A percentile compares a stretch with the other conserved stretches of the same genome.
phyloP scores from a whole-genome alignment of 2,888 invertebrate species.

The Cataglyphis livida region DNA sequence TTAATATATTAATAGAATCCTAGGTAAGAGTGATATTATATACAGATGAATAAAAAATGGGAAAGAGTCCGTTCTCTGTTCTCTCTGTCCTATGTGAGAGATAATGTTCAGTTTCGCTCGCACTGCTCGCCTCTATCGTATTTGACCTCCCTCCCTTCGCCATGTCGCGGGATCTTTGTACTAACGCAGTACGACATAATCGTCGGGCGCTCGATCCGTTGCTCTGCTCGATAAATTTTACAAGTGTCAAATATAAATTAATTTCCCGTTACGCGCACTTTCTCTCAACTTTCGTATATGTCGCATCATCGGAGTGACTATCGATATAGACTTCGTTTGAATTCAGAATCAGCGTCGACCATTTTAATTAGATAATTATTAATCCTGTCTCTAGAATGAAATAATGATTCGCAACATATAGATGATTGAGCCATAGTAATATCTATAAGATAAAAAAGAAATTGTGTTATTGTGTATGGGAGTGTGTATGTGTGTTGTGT shows the following conservation, averaged over 20 bases:
- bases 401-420: neutral
- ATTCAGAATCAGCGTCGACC: neutral
- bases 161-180: slow-evolving; percentile 65
- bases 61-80: slow-evolving; percentile 65
- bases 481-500: too few species aligned
- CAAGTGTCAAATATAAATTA: slow-evolving; percentile 22
- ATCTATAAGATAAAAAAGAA: neutral
- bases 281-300: neutral
- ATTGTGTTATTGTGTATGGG: neutral
- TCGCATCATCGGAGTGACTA: neutral
- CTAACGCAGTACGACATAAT: slow-evolving; percentile 69
- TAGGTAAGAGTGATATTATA: slow-evolving; percentile 84
- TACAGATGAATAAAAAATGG: slow-evolving; percentile 85
- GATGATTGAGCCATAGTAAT: neutral
- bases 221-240: slow-evolving; percentile 53
- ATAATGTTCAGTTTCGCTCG: slow-evolving; percentile 43
- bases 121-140: slow-evolving; percentile 43
- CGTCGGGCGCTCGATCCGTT: slow-evolving; percentile 53
- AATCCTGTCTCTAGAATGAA: neutral
- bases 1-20: slow-evolving; percentile 84
- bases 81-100: slow-evolving; percentile 47
- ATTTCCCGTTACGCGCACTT: slow-evolving; percentile 14
- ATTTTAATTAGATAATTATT: neutral
- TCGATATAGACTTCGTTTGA: neutral
- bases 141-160: slow-evolving; percentile 29